Conservation (phyloP, 2,797 vertebrate species). For the Meda fulgida region DNA sequence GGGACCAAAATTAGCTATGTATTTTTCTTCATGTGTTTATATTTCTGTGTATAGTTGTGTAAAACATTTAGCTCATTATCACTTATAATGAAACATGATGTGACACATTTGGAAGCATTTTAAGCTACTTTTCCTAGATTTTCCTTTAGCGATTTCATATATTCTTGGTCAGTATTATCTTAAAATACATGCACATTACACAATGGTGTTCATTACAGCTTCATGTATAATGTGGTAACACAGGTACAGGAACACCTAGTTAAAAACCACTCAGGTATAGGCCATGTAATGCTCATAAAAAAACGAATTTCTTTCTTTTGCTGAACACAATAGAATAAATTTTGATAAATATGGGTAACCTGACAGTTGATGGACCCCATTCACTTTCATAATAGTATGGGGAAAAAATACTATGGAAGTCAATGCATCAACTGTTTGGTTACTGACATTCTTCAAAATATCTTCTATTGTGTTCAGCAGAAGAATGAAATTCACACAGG, state of each 20-base stretch:
- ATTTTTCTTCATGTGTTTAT: constrained; percentile 10
- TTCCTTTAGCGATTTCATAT: background rate
- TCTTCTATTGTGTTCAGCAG: too few species aligned
- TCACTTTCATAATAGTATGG: too few species aligned
- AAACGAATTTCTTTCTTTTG: background rate
- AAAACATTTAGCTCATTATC: constrained; percentile 22
- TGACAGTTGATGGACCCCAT: too few species aligned
- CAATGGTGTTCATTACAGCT: background rate
- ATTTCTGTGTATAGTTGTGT: constrained; percentile 31
- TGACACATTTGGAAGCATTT: constrained; percentile 12
- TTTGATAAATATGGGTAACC: too few species aligned
- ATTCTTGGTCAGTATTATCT: constrained; percentile 12
- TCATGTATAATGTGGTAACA: background rate
- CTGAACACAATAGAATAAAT: too few species aligned
- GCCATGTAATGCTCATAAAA: background rate
- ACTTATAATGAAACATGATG: constrained; percentile 10
- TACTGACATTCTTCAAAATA: too few species aligned
- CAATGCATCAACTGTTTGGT: too few species aligned
- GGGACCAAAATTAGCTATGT: background rate
- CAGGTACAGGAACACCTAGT: background rate
- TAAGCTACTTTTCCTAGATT: constrained; percentile 6
- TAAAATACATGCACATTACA: background rate
- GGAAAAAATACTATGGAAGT: too few species aligned
- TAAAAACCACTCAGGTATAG: constrained; percentile 9
- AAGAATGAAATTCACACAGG: too few species aligned